phyloP scores from a whole-genome alignment of 2,888 invertebrate genomes.

The Saturnia pavonia region DNA sequence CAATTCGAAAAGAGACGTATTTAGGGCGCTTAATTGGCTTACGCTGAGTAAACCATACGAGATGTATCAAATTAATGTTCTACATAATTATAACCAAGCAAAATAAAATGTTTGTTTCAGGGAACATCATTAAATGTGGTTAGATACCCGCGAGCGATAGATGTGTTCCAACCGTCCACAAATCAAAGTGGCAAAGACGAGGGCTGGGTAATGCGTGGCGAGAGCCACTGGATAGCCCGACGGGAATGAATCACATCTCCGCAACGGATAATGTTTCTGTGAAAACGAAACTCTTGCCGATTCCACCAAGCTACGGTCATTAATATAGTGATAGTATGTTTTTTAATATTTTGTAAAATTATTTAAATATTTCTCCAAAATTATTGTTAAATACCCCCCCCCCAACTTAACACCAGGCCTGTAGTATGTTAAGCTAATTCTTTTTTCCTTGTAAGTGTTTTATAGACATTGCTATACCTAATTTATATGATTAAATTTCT shows the following conservation, averaged over 20 bases:
- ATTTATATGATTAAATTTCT: no score
- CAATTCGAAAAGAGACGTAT: no score
- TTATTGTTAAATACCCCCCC: no score
- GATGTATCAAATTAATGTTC: not conserved
- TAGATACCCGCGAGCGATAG: constrained; percentile 56
- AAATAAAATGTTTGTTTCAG: not conserved
- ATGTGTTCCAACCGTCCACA: constrained; percentile 63
- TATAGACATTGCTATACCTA: no score
- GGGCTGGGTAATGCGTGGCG: constrained; percentile 63
- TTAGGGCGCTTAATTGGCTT: no score
- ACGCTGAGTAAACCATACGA: no score
- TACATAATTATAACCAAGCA: no score
- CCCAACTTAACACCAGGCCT: no score
- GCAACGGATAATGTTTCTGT: not conserved
- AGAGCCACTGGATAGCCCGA: constrained; percentile 41
- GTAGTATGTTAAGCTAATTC: no score
- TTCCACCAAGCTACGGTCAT: not conserved
- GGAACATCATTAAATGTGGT: constrained; percentile 16
- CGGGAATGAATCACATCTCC: constrained; percentile 25
- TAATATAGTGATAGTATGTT: not conserved
- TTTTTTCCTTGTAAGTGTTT: no score
- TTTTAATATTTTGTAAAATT: not conserved
- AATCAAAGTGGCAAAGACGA: constrained; percentile 72
- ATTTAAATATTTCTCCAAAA: not conserved
- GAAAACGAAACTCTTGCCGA: not conserved